Percentiles rank a stretch among this genome's conserved stretches.
phyloP scores from a whole-genome alignment of 2,113 vertebrate genomes.

The Brachyhypopomus gauderio region DNA sequence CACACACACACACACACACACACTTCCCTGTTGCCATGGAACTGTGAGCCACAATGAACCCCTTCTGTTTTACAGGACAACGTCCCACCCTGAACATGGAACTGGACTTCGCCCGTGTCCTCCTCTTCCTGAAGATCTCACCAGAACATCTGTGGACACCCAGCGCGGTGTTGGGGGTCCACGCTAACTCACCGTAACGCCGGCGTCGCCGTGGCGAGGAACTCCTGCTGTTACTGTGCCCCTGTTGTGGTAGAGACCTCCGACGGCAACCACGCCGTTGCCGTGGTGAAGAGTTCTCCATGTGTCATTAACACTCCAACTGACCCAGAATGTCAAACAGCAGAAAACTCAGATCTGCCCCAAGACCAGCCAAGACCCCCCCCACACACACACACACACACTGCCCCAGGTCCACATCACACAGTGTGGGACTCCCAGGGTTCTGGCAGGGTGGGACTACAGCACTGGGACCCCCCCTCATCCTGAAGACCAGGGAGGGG shows the following conservation, averaged over 20 bases:
- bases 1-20: neutral
- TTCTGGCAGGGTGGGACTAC: conserved; percentile 34
- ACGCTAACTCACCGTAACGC: conserved; percentile 47
- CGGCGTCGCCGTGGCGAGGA: neutral
- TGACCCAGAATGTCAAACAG: neutral
- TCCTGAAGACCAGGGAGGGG: conserved; percentile 26
- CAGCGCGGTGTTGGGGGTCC: neutral
- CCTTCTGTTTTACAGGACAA: no score
- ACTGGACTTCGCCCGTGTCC: no score
- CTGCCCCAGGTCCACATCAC: neutral
- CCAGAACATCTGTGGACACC: neutral
- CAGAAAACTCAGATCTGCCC: neutral
- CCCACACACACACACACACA: neutral
- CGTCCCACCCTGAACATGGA: no score
- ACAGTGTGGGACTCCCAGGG: no score
- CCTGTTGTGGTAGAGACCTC: conserved; percentile 3
- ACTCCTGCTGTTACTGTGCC: conserved; percentile 20
- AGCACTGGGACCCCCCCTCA: conserved; percentile 29
- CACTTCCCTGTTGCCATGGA: no score
- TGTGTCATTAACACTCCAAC: conserved; percentile 24
- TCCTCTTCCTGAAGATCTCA: neutral
- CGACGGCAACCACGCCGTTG: conserved; percentile 27
- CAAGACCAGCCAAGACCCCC: neutral
- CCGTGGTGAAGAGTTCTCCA: conserved; percentile 40
- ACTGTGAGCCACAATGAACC: no score